Conservation (phyloP, 2,888 invertebrate species). For the Teinopalpus imperialis region DNA sequence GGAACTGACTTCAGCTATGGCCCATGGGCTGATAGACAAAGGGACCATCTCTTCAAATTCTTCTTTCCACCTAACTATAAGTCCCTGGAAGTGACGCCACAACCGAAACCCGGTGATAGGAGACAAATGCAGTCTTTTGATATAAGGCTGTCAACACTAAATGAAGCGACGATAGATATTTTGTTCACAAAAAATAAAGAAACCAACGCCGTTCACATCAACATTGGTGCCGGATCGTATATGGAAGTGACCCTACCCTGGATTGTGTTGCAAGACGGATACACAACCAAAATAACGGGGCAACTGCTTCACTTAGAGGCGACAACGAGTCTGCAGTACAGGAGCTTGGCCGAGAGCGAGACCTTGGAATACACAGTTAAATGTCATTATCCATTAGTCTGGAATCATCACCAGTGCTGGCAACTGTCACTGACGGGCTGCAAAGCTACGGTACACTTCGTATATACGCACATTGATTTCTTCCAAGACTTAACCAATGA, state of each 20-base stretch:
- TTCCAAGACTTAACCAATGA: slow-evolving; percentile 98
- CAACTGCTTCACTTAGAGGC: slow-evolving; percentile 97
- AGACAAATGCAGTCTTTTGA: slow-evolving; percentile 96
- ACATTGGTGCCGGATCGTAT: slow-evolving; percentile 97
- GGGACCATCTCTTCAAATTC: slow-evolving; percentile 96
- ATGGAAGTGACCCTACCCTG: slow-evolving; percentile 98
- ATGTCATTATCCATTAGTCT: slow-evolving; percentile 94
- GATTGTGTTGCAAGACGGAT: slow-evolving; percentile 94
- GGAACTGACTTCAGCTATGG: slow-evolving; percentile 98
- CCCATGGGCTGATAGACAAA: slow-evolving; percentile 99
- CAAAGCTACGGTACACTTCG: slow-evolving; percentile 95
- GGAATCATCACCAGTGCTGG: slow-evolving; percentile 99
- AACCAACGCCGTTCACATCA: slow-evolving; percentile 98
- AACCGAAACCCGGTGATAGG: slow-evolving; percentile 93
- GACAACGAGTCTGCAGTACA: slow-evolving; percentile 96
- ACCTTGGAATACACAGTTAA: slow-evolving; percentile 95
- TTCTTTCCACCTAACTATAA: slow-evolving; percentile 96
- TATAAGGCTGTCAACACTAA: slow-evolving; percentile 93
- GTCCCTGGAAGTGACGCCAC: slow-evolving; percentile 89
- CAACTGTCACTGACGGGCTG: slow-evolving; percentile 94
- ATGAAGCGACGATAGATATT: slow-evolving; percentile 97
- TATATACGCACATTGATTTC: slow-evolving; percentile 97
- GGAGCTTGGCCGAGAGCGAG: slow-evolving; percentile 96
- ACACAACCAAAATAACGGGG: slow-evolving; percentile 94
- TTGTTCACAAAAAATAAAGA: slow-evolving; percentile 96